Base-by-base conservation (phyloP, 2,888 invertebrate species). In the Physocephala rufipes region DNA sequence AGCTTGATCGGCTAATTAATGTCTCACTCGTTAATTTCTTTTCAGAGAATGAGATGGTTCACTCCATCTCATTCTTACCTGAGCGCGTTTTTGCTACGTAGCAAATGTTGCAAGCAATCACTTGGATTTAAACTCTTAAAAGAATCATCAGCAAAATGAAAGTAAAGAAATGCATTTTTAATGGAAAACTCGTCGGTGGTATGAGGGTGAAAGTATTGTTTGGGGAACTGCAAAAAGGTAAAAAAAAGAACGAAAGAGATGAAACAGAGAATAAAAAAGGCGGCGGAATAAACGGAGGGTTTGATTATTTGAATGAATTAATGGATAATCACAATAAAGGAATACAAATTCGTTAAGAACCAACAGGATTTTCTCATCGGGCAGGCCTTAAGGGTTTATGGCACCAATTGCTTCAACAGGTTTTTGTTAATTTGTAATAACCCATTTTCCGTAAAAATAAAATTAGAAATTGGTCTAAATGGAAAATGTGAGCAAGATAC, bases 141-240 rank as follows among this genome's bases (percentile, higher is more conserved):
- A 7, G 86, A 89, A 85, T 93, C 93, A 87, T 89, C 94, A 78
- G 88, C 91, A 92, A 93, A 94, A 85, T 93, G 93, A 1, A 93
- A 88, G 82, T 93, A 93, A 85, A 93, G 94, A 86, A 94, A 94
- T 12, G 92, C 92, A 85, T 94, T 94, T 85, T 95, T 94, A 83
- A 96, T 95, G 15, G 95, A 92, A 84, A 92, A 95, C 2, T 95
- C 94, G 16, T 95, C 94, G 0, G 92, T 91, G 58, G 90, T 90
- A 78, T 90, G 90, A 45, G 90, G 89, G 61, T 90, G 91, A 74
- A 89, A 86, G 58, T 89, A 87, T 68, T 84, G 87, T 74, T 88
- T 88, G 78, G 90, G 85, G 89, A 89, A 55, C 90, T 90, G 79
- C 12, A 82, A 81, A 36, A 24, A 49, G n/a, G n/a, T n/a, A n/a